phyloP scores from a whole-genome alignment of 2,113 vertebrate species.

The Dipodomys spectabilis region DNA sequence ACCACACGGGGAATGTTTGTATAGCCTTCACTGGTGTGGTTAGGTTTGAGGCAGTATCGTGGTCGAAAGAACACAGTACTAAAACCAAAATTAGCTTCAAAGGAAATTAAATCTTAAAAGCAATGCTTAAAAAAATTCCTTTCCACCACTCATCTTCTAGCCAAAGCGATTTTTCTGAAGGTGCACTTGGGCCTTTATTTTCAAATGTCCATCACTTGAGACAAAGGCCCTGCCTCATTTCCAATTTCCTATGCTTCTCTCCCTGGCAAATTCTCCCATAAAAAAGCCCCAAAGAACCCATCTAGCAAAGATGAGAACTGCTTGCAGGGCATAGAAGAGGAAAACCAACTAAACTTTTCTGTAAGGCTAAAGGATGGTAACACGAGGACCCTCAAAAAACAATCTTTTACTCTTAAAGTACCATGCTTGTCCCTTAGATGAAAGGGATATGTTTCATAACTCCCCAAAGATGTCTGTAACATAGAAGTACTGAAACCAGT shows the following conservation, averaged over 20 bases:
- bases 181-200: slow-evolving; percentile 12
- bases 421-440: too few species aligned
- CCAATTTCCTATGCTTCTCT: background rate
- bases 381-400: background rate
- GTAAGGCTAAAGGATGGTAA: background rate
- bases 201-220: background rate
- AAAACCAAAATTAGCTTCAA: slow-evolving; percentile 68
- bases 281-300: background rate
- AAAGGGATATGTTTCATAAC: background rate
- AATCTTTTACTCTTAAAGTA: background rate
- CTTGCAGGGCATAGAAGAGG: background rate
- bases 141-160: background rate
- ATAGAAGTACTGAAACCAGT: background rate
- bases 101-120: slow-evolving; percentile 62
- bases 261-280: background rate
- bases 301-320: background rate
- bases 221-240: background rate
- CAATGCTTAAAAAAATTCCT: slow-evolving; percentile 34
- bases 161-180: background rate
- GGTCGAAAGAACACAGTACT: slow-evolving; percentile 60
- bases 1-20: slow-evolving; percentile 25
- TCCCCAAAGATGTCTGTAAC: background rate
- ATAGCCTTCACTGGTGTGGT: slow-evolving; percentile 61
- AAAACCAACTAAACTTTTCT: background rate
- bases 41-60: slow-evolving; percentile 21